Conservation (phyloP, 2,888 invertebrate genomes). For the Ophion obscuratus region DNA sequence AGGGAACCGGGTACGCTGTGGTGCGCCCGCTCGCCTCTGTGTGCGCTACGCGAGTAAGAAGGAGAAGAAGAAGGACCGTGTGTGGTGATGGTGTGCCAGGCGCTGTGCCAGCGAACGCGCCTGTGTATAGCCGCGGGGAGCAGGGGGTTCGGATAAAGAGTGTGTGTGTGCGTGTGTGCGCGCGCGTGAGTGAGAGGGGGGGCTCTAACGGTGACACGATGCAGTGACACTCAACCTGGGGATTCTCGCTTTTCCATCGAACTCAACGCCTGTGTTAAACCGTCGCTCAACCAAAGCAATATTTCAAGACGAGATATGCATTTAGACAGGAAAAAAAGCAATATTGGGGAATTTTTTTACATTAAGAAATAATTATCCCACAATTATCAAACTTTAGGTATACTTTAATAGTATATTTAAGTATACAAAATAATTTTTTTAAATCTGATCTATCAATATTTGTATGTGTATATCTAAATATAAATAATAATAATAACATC, state of each 20-base stretch:
- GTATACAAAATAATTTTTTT: too few species aligned
- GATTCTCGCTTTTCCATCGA: slow-evolving; percentile 58
- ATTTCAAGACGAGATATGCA: background rate
- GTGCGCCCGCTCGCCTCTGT: background rate
- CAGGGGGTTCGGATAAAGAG: slow-evolving; percentile 46
- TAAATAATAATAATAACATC: too few species aligned
- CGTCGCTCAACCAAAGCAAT: slow-evolving; percentile 23
- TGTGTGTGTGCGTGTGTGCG: background rate
- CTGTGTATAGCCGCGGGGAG: slow-evolving; percentile 3
- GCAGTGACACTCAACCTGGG: slow-evolving; percentile 77
- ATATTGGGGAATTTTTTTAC: too few species aligned
- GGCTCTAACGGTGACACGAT: slow-evolving; percentile 80
- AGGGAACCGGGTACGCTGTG: too few species aligned
- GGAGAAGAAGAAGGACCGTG: slow-evolving; percentile 49
- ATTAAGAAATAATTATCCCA: too few species aligned
- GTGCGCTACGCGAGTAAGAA: slow-evolving; percentile 25
- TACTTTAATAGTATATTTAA: too few species aligned
- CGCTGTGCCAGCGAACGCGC: slow-evolving; percentile 64
- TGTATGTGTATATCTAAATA: too few species aligned
- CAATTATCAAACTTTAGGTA: too few species aligned
- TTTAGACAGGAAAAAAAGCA: too few species aligned
- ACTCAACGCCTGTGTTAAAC: background rate
- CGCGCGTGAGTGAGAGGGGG: slow-evolving; percentile 70
- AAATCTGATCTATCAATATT: too few species aligned
- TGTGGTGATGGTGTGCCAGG: slow-evolving; percentile 62